phyloP scores from a whole-genome alignment of 2,113 vertebrate species.

The Ploceus nigricollis region DNA sequence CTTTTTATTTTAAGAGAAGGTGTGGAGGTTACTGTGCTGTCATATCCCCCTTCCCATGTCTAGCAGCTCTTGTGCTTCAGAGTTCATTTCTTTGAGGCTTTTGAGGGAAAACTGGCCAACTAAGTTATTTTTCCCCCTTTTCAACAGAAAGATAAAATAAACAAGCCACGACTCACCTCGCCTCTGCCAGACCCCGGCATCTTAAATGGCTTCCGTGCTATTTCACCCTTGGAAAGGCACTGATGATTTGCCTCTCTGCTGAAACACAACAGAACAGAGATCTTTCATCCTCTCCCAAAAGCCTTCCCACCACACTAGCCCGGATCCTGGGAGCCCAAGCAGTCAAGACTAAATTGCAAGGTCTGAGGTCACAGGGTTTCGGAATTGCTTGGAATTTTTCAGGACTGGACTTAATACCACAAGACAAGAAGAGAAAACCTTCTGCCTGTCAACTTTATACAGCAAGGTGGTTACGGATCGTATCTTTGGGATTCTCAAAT shows the following conservation, averaged over 20 bases:
- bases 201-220: slow-evolving; percentile 65
- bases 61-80: not conserved
- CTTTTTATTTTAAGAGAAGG: not conserved
- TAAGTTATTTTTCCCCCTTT: not conserved
- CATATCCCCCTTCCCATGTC: not conserved
- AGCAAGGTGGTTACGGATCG: not conserved
- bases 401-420: not conserved
- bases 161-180: slow-evolving; percentile 60
- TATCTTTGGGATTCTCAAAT: not conserved
- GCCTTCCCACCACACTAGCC: accelerated
- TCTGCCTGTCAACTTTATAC: not conserved
- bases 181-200: slow-evolving; percentile 50
- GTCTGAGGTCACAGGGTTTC: not conserved
- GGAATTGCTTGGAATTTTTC: not conserved
- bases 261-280: slow-evolving; percentile 61
- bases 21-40: not conserved
- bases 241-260: slow-evolving; percentile 68
- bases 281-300: not conserved
- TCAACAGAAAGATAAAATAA: not conserved
- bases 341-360: not conserved
- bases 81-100: not conserved
- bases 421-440: not conserved
- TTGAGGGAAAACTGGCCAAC: not conserved
- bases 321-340: not conserved
- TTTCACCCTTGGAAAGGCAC: slow-evolving; percentile 68